Percentiles rank a stretch among this genome's conserved stretches.
Evolutionary conservation across 1,140 invertebrate genomes (phyloP).

Genomic region (Brevipalpus yothersi): DNA sequence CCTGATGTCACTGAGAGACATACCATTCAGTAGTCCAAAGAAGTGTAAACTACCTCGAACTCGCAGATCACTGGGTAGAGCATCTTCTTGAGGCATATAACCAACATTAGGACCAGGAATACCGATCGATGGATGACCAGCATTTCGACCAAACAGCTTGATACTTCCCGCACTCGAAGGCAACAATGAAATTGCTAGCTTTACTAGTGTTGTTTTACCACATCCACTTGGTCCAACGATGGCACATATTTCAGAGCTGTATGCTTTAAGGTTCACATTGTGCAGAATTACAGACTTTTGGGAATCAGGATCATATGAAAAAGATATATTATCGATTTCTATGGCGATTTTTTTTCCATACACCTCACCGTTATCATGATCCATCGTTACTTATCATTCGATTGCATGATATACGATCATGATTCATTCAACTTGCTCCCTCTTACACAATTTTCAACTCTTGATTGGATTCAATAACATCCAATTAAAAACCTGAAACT

Average conservation of each 20-base stretch:
- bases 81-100: conserved; percentile 33
- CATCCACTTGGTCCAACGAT: conserved; percentile 17
- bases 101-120: conserved; percentile 12
- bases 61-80: conserved; percentile 73
- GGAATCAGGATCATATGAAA: not conserved
- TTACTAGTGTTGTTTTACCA: conserved; percentile 9
- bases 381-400: too few relatives aligned
- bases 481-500: too few relatives aligned
- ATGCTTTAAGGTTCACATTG: conserved; percentile 7
- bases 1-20: conserved; percentile 23
- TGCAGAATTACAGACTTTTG: conserved; percentile 2
- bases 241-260: conserved; percentile 8
- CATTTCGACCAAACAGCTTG: conserved; percentile 2
- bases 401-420: too few relatives aligned
- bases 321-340: too few relatives aligned
- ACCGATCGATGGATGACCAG: conserved; percentile 15
- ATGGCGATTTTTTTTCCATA: too few relatives aligned
- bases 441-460: too few relatives aligned
- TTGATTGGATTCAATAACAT: too few relatives aligned
- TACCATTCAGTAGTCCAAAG: conserved; percentile 78
- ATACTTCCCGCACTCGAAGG: conserved; percentile 1
- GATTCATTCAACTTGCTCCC: too few relatives aligned
- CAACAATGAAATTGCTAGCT: conserved; percentile 4
- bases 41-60: conserved; percentile 83
- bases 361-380: too few relatives aligned